phyloP scores from a whole-genome alignment of 2,888 invertebrate genomes.

The Leptopterna dolabrata region DNA sequence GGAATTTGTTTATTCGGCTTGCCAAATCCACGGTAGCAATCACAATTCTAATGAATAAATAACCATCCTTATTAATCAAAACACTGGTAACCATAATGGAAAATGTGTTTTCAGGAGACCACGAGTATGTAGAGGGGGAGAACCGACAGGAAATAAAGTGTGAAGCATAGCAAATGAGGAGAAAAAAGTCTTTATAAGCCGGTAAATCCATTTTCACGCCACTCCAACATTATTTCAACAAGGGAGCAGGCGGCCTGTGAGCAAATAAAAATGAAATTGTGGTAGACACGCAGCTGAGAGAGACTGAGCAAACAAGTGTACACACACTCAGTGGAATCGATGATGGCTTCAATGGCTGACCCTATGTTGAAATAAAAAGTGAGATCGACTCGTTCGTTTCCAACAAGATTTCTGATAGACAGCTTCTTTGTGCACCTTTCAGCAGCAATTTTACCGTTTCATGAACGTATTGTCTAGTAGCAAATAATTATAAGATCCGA shows the following conservation, averaged over 20 bases:
- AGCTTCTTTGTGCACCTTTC: neutral
- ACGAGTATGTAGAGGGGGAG: neutral
- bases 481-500: too few relatives aligned
- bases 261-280: neutral
- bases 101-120: neutral
- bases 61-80: too few relatives aligned
- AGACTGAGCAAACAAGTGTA: neutral
- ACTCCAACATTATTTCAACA: constrained; percentile 16
- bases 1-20: too few relatives aligned
- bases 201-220: constrained; percentile 34
- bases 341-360: neutral
- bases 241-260: neutral
- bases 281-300: neutral
- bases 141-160: constrained; percentile 22
- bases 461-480: neutral
- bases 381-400: neutral
- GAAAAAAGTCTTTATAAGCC: constrained; percentile 12
- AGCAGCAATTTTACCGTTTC: neutral
- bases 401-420: neutral
- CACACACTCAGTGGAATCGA: neutral
- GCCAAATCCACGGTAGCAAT: too few relatives aligned
- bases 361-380: neutral
- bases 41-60: too few relatives aligned
- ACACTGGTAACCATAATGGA: neutral
- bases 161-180: constrained; percentile 29